Conservation (phyloP, 1,140 invertebrate genomes). For the Triops longicaudatus region DNA sequence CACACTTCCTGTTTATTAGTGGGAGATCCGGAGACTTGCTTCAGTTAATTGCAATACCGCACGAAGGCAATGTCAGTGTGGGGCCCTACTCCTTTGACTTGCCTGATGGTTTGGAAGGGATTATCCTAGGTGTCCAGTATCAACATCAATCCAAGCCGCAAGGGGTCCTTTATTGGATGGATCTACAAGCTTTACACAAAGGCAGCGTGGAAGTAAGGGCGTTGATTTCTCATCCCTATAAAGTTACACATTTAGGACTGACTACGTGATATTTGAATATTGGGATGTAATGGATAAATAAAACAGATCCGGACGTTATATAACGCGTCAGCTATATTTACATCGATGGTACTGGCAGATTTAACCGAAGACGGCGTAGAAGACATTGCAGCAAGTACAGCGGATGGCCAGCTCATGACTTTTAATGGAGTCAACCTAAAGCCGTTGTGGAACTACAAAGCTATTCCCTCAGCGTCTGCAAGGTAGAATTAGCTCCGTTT, state of each 20-base stretch:
- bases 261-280: background rate
- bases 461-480: background rate
- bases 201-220: background rate
- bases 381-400: background rate
- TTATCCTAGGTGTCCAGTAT: background rate
- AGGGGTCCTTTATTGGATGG: slow-evolving; percentile 14
- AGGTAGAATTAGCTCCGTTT: background rate
- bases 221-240: background rate
- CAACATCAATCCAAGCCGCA: background rate
- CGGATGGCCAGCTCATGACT: background rate
- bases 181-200: slow-evolving; percentile 12
- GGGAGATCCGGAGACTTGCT: background rate
- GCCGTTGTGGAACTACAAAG: background rate
- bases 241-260: background rate
- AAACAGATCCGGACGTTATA: background rate
- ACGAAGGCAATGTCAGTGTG: slow-evolving; percentile 6
- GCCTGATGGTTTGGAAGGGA: slow-evolving; percentile 4
- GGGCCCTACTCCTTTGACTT: background rate
- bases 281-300: background rate
- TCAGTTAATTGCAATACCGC: background rate
- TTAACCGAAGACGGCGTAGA: background rate
- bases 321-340: background rate
- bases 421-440: background rate
- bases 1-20: slow-evolving; percentile 7
- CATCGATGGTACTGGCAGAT: background rate